A percentile compares a stretch with the other conserved stretches of the same genome.
These are phyloP conservation scores for Ceyx margarethae DNA, from an alignment of 2,113 vertebrate genomes.

Conservation along the genomic window DNA sequence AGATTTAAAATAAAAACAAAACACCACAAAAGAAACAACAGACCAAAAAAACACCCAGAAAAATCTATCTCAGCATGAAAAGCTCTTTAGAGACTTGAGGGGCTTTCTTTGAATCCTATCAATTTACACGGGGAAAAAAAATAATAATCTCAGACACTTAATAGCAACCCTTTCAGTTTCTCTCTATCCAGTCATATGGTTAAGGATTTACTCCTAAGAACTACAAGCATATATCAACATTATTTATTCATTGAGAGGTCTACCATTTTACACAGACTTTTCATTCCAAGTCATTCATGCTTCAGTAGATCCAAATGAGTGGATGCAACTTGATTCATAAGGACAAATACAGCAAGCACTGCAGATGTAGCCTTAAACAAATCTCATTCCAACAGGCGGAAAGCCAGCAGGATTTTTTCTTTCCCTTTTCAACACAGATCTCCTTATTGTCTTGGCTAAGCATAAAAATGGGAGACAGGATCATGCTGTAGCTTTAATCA, in stretches of 20 bases:
- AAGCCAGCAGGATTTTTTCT: not conserved
- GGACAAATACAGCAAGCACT: not conserved
- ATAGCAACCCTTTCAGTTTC: not conserved
- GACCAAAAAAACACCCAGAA: not conserved
- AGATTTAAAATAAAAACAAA: not conserved
- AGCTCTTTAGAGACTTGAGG: not conserved
- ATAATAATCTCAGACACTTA: not conserved
- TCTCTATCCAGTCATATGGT: not conserved
- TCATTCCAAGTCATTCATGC: not conserved
- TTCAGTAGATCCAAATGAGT: not conserved
- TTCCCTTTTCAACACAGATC: not conserved
- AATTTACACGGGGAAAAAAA: not conserved
- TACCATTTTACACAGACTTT: not conserved
- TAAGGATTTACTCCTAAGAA: not conserved
- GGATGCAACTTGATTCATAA: constrained; percentile 12
- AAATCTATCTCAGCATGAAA: not conserved
- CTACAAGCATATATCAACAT: not conserved
- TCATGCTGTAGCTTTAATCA: not conserved
- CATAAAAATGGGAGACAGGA: not conserved
- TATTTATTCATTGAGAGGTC: not conserved
- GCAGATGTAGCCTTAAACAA: constrained; percentile 15
- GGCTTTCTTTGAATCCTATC: not conserved
- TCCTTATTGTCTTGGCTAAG: not conserved
- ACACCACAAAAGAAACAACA: not conserved
- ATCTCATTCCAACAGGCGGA: constrained; percentile 21